A percentile compares a stretch with the other conserved stretches of the same genome.
Evolutionary conservation across 1,140 invertebrate species (phyloP).

Genomic region (Sinonovacula constricta): DNA sequence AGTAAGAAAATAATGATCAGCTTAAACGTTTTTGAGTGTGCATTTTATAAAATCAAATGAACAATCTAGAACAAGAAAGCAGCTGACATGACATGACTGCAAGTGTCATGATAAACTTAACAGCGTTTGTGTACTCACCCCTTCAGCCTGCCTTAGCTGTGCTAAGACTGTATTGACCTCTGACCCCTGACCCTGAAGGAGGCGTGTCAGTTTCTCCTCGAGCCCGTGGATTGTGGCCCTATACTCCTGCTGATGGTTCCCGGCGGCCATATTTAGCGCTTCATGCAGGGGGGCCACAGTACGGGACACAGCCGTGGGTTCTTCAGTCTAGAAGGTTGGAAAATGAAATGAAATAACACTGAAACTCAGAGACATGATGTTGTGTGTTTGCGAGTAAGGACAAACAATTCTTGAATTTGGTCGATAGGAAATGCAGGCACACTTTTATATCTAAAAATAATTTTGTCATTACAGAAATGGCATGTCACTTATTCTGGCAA

Average conservation of each 20-base stretch:
- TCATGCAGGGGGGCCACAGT: conserved; percentile 7
- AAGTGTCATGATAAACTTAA: too few species aligned
- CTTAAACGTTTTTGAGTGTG: too few species aligned
- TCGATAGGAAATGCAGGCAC: too few species aligned
- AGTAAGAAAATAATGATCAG: too few species aligned
- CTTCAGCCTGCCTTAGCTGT: conserved; percentile 37
- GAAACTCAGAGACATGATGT: neutral
- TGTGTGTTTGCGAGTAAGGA: neutral
- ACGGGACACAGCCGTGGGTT: conserved; percentile 13
- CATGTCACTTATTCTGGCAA: neutral
- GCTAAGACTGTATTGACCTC: conserved; percentile 23
- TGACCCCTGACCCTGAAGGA: conserved; percentile 31
- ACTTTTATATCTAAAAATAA: too few species aligned
- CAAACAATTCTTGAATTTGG: neutral
- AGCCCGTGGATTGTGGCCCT: conserved; percentile 27
- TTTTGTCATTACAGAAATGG: too few species aligned
- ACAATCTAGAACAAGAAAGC: too few species aligned
- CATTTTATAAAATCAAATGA: too few species aligned
- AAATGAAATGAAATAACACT: neutral
- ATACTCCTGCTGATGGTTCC: conserved; percentile 11
- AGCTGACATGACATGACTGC: too few species aligned
- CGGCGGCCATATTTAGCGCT: conserved; percentile 24
- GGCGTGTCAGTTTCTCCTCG: conserved; percentile 26
- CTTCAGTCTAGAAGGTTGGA: neutral
- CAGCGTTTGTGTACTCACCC: too few species aligned